Base-by-base conservation (phyloP, 2,888 invertebrate species). In the Nephrotoma appendiculata region DNA sequence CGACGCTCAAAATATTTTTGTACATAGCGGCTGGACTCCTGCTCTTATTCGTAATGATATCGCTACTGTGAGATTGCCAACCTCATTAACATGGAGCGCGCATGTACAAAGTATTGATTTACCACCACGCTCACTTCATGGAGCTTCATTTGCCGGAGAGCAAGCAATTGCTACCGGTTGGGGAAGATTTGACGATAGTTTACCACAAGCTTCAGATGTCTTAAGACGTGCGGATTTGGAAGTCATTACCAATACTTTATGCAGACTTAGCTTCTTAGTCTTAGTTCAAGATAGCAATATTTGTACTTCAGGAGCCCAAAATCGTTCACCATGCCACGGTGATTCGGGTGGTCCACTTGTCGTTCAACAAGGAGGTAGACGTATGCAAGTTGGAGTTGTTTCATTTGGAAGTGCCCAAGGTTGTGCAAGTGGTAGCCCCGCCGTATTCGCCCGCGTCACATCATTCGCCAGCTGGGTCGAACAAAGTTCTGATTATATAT, bases 311-410 rank as follows among this genome's bases (percentile, higher is more conserved):
- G 90, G 90, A 12, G 86, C 87, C 31, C 88, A 88, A 12, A 89
- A 89, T 6, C 89, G 88, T 87, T 89, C 90, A 86, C 89, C 90
- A 57, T 91, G 91, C 88, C 89, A 88, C 52, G 91, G 91, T 4
- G 91, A 91, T 88, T 90, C 89, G 85, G 90, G 90, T 41, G 90
- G 90, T 84, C 90, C 91, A 11, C 87, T 90, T 42, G 87, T 88
- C 31, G 86, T 87, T 3, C 31, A 86, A 6, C 48, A 86, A 31
- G 41, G 7, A 6, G 86, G 15, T n/a, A 15, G 85, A 15, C 43
- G n/a, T 42, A 43, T 84, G 15, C 45, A 86, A 86, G 48, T 86
- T 41, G 86, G 86, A 41, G 41, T 86, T 86, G 48, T 48, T 52
- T 86, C 86, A 86, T 86, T 86, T 45, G 86, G 86, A 48, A 31